Conservation (phyloP, 2,113 vertebrate species). For the Xenopus tropicalis region UCB_Xtro_10.0 CM004447.2:34117001-34117500, state of each 20-base stretch:
- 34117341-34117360: conserved; percentile 74
- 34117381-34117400: conserved; percentile 67
- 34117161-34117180: conserved; percentile 83
- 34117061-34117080: conserved; percentile 85
- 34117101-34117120: conserved; percentile 82
- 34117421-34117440: conserved; percentile 15
- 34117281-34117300: conserved; percentile 75
- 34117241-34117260: conserved; percentile 83
- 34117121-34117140: conserved; percentile 88
- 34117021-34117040: conserved; percentile 82
- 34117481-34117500: too few species aligned
- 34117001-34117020: conserved; percentile 71
- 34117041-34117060: conserved; percentile 82
- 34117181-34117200: conserved; percentile 86
- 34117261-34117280: conserved; percentile 82
- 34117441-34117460: not conserved
- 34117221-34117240: conserved; percentile 88
- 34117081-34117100: conserved; percentile 84
- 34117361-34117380: conserved; percentile 65
- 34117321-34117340: conserved; percentile 77
- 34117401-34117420: conserved; percentile 58
- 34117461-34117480: too few species aligned
- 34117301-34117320: conserved; percentile 68
- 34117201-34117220: conserved; percentile 87
- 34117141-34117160: conserved; percentile 86